Conservation (phyloP, 2,113 vertebrate species). For the Cyprinus carpio region DNA sequence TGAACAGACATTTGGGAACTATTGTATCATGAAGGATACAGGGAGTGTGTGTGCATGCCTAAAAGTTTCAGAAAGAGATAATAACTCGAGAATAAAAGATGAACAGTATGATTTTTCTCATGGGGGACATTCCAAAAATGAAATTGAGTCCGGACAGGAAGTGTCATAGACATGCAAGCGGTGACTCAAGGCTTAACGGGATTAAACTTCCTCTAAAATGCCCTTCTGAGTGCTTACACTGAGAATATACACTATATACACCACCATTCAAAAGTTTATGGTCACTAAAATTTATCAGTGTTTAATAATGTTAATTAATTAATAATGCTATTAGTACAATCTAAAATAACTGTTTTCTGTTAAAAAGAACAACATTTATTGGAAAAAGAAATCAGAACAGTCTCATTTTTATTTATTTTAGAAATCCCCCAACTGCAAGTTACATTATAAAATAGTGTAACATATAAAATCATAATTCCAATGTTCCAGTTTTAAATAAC, state of each 20-base stretch:
- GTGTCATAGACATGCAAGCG: constrained; percentile 33
- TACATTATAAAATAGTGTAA: neutral
- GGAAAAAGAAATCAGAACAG: neutral
- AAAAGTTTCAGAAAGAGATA: neutral
- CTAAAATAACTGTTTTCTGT: neutral
- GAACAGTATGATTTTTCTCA: neutral
- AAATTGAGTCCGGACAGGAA: constrained; percentile 59
- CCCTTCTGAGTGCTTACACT: neutral
- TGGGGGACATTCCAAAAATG: constrained; percentile 13
- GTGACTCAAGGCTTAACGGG: constrained; percentile 17
- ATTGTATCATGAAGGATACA: constrained; percentile 16
- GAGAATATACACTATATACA: neutral
- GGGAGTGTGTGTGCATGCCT: neutral
- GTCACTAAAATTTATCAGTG: neutral
- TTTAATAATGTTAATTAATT: neutral
- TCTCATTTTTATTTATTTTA: too few species aligned
- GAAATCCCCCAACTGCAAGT: neutral
- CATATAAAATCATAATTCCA: neutral
- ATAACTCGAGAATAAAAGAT: neutral
- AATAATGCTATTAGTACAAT: neutral
- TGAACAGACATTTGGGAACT: constrained; percentile 28
- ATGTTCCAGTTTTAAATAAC: neutral
- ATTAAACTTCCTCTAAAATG: constrained; percentile 13
- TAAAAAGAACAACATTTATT: neutral
- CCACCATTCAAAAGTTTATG: neutral